These are phyloP conservation scores for Himantopus leucocephalus DNA, from an alignment of 2,113 vertebrate species.

Conservation along the genomic window DNA sequence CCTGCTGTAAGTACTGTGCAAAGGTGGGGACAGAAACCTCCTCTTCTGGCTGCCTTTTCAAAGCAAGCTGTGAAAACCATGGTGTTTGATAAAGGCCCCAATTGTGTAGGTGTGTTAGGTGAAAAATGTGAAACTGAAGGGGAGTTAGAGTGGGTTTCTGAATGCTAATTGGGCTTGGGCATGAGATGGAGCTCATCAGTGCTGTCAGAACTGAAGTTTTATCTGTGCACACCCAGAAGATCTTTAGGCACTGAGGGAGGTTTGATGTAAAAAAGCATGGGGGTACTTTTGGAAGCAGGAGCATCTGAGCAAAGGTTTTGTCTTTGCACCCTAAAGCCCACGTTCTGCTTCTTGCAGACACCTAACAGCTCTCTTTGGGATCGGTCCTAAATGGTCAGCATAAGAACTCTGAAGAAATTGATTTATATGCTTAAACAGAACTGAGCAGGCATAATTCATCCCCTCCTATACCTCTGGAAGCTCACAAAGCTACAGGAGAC, in stretches of 20 bases:
- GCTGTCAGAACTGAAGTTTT: neutral
- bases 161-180: neutral
- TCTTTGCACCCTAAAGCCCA: neutral
- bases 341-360: neutral
- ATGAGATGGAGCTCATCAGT: neutral
- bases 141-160: constrained; percentile 32
- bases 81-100: neutral
- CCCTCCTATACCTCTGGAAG: neutral
- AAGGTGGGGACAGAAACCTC: neutral
- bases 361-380: neutral
- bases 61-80: neutral
- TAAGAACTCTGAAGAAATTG: neutral
- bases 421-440: neutral
- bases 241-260: neutral
- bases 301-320: neutral
- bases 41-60: neutral
- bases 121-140: constrained; percentile 20
- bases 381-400: neutral
- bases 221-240: neutral
- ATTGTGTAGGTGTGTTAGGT: constrained; percentile 28
- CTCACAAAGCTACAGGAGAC: neutral
- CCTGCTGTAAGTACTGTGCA: neutral
- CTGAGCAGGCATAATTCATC: neutral
- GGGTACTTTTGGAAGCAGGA: neutral
- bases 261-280: neutral